A percentile compares a stretch with the other conserved stretches of the same genome.
phyloP scores from a whole-genome alignment of 1,140 invertebrate genomes.

The Lordiphosa mommai region DNA sequence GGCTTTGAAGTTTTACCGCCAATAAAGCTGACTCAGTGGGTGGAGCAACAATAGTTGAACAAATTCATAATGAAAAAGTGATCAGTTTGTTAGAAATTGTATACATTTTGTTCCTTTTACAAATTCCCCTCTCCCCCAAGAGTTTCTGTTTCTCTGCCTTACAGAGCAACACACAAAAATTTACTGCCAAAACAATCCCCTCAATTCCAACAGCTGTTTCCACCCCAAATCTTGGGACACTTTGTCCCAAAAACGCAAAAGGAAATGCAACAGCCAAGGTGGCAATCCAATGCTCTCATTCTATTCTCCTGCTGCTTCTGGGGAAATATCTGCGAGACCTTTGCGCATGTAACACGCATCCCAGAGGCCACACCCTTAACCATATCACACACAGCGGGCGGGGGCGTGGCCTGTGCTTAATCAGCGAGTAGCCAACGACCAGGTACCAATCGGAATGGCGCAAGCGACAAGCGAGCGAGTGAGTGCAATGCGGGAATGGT shows the following conservation, averaged over 20 bases:
- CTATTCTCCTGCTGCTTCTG: constrained; percentile 21
- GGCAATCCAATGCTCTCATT: constrained; percentile 31
- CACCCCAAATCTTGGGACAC: constrained; percentile 8
- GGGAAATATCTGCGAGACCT: constrained; percentile 57
- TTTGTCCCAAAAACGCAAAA: constrained; percentile 26
- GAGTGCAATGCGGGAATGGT: constrained; percentile 43
- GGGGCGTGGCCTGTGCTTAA: constrained; percentile 37
- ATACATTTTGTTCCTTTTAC: not conserved
- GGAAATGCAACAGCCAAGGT: constrained; percentile 50
- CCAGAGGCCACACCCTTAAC: constrained; percentile 35
- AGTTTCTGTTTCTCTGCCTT: no score
- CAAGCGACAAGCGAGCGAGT: constrained; percentile 33
- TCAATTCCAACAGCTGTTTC: constrained; percentile 53
- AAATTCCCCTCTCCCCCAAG: not conserved
- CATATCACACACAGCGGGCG: constrained; percentile 4
- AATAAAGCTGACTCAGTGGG: not conserved
- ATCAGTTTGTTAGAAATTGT: no score
- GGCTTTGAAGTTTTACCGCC: constrained; percentile 55
- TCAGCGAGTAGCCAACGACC: constrained; percentile 37
- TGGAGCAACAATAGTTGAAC: constrained; percentile 31
- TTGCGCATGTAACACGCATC: constrained; percentile 49
- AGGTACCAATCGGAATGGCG: constrained; percentile 38
- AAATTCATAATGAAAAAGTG: no score
- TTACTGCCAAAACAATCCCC: constrained; percentile 34
- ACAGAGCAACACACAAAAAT: not conserved